Evolutionary conservation across 2,888 invertebrate genomes (phyloP).

Genomic region (Mesorhabditis belari): DNA sequence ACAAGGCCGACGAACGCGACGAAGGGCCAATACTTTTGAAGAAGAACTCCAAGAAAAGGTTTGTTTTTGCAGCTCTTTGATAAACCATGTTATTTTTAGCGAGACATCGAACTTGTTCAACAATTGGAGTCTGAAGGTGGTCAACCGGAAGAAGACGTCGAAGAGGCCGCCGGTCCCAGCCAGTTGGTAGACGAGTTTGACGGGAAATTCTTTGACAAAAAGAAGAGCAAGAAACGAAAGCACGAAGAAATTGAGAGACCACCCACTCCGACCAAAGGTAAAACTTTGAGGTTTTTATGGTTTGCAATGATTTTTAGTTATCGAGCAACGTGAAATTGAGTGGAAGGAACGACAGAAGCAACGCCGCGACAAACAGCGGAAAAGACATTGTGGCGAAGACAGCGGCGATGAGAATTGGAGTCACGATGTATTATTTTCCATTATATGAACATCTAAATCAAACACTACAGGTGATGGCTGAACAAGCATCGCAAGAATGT

Average conservation of each 20-base stretch:
- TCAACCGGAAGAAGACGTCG: slow-evolving; percentile 15
- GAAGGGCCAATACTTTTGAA: slow-evolving; percentile 18
- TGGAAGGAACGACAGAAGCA: slow-evolving; percentile 47
- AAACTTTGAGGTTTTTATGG: too few relatives aligned
- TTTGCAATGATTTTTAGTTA: too few relatives aligned
- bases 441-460: too few relatives aligned
- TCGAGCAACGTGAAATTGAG: slow-evolving; percentile 45
- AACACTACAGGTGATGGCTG: too few relatives aligned
- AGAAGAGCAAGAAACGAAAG: slow-evolving; percentile 19
- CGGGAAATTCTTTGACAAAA: slow-evolving; percentile 22
- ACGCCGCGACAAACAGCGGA: slow-evolving; percentile 40
- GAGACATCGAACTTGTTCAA: background rate
- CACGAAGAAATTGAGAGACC: slow-evolving; percentile 33
- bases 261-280: slow-evolving; percentile 49
- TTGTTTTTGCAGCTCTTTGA: too few relatives aligned
- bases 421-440: too few relatives aligned
- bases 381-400: slow-evolving; percentile 12
- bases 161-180: slow-evolving; percentile 15
- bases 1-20: slow-evolving; percentile 23
- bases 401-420: background rate
- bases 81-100: too few relatives aligned
- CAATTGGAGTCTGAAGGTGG: slow-evolving; percentile 1
- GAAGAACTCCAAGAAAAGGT: slow-evolving; percentile 20
- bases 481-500: slow-evolving; percentile 6
- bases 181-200: slow-evolving; percentile 18